phyloP scores from a whole-genome alignment of 2,113 vertebrate species.

The Nannobrachium achirus region DNA sequence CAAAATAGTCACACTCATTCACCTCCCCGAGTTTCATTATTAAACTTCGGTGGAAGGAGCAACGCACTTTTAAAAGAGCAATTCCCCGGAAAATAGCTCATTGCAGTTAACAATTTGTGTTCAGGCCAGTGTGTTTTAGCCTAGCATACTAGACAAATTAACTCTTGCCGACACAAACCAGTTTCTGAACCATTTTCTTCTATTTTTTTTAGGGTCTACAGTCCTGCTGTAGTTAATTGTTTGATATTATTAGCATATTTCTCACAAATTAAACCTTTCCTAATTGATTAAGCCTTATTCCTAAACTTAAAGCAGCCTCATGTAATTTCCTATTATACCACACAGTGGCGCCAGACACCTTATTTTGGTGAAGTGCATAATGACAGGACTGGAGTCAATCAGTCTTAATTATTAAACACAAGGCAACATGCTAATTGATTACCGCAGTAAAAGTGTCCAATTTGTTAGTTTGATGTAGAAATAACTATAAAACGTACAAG shows the following conservation, averaged over 20 bases:
- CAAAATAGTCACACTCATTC: slow-evolving; percentile 40
- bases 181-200: not conserved
- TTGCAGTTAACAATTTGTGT: not conserved
- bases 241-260: not conserved
- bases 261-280: no score
- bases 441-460: no score
- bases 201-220: slow-evolving; percentile 2
- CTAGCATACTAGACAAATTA: no score
- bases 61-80: not conserved
- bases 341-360: slow-evolving; percentile 60
- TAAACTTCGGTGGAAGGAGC: not conserved
- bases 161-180: not conserved
- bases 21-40: not conserved
- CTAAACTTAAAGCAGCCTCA: not conserved
- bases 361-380: slow-evolving; percentile 22
- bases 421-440: not conserved
- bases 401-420: not conserved
- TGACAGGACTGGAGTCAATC: not conserved
- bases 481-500: no score
- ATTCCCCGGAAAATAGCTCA: no score
- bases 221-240: no score
- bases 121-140: no score
- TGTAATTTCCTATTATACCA: slow-evolving; percentile 60
- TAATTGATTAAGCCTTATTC: no score
- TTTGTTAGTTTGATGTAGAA: no score